phyloP scores from a whole-genome alignment of 2,113 vertebrate genomes.

The Pollimyrus isidori region DNA sequence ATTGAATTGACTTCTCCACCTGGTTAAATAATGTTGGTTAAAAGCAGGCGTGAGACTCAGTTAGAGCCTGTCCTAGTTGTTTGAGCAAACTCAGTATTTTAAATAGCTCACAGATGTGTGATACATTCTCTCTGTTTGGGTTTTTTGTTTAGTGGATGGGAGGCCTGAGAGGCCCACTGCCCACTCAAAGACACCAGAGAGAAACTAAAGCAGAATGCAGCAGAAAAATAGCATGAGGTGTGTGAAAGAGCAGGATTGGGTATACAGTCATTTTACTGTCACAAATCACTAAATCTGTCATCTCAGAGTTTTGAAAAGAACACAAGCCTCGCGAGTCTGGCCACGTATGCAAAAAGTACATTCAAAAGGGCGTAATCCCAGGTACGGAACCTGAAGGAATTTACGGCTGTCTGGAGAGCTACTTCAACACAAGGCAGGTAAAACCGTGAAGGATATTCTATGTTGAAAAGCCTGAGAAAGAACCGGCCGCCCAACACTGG shows the following conservation, averaged over 20 bases:
- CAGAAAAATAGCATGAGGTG: not conserved
- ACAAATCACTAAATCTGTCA: not conserved
- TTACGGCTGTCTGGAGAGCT: not conserved
- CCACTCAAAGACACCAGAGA: not conserved
- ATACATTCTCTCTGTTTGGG: not conserved
- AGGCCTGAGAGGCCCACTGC: not conserved
- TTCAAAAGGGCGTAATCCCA: not conserved
- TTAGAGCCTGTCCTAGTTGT: not conserved
- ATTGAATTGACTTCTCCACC: not conserved
- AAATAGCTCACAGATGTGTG: constrained; percentile 9
- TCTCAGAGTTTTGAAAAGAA: not conserved
- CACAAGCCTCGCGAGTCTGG: not conserved
- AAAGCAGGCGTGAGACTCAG: not conserved
- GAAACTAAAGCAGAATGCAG: not conserved
- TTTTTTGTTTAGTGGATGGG: not conserved
- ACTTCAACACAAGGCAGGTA: not conserved
- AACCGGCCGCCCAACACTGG: not conserved
- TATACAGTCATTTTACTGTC: not conserved
- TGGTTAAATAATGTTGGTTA: not conserved
- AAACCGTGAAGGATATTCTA: not conserved
- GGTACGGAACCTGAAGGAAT: not conserved
- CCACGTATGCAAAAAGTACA: not conserved
- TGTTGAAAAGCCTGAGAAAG: not conserved
- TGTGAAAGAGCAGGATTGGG: not conserved
- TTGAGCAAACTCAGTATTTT: not conserved